Percentiles rank a stretch among this genome's conserved stretches.
These are phyloP conservation scores for Tridacna gigas DNA, from an alignment of 2,888 invertebrate species.

Conservation along the genomic window DNA sequence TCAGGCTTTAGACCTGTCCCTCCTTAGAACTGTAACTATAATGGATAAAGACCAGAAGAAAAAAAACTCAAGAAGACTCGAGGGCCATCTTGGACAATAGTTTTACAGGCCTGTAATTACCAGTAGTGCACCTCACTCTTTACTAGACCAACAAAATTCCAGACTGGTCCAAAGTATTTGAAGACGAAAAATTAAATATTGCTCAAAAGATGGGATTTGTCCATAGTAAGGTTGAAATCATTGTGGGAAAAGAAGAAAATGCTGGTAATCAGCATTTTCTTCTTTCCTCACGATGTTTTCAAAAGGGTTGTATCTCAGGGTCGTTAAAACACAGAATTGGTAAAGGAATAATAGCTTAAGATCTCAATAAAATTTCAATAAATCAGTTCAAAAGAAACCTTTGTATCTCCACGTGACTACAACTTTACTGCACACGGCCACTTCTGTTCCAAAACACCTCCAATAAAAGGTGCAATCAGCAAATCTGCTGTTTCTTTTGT, in stretches of 20 bases:
- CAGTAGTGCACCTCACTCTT: constrained; percentile 44
- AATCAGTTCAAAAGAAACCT: constrained; percentile 51
- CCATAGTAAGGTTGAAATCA: too few species aligned
- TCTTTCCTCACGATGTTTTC: too few species aligned
- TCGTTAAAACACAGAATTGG: too few species aligned
- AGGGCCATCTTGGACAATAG: constrained; percentile 62
- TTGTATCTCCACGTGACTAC: constrained; percentile 39
- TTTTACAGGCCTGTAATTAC: constrained; percentile 59
- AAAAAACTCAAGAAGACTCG: constrained; percentile 21
- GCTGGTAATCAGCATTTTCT: too few species aligned
- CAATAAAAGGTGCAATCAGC: constrained; percentile 59
- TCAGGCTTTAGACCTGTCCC: too few species aligned
- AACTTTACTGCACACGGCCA: constrained; percentile 54
- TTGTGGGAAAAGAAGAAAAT: too few species aligned
- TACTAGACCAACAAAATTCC: too few species aligned
- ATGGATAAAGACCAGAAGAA: neutral
- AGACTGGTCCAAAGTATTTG: too few species aligned
- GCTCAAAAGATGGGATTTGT: neutral
- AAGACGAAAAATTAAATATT: too few species aligned
- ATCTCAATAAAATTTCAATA: constrained; percentile 67
- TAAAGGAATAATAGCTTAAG: constrained; percentile 15
- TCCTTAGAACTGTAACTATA: neutral
- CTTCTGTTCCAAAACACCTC: constrained; percentile 50
- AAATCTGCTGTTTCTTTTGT: constrained; percentile 57
- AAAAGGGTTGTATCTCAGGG: too few species aligned